Evolutionary conservation across 2,113 vertebrate genomes (phyloP), one percentile per base, ranked within the genome.

Genomic region (Caloenas nicobarica): DNA sequence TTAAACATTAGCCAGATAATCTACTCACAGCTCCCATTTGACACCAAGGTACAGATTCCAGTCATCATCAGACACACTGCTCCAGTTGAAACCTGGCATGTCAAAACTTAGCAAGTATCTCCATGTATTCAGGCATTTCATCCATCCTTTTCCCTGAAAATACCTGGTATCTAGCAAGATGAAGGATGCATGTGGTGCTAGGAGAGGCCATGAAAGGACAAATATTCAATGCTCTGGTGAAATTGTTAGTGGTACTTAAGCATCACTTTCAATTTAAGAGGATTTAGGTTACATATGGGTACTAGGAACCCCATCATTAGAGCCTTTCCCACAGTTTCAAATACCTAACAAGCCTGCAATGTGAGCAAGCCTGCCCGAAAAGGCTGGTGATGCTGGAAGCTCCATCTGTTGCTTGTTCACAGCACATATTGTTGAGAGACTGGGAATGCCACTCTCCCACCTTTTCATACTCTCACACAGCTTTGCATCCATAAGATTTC

Each of bases 361-460:
- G 24, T 78, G 80, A 94, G 69, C 80, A 90, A 95, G 53, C 13
- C 25, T 90, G 51, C 46, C 81, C 78, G 33, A 78, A 93, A 91
- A 94, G 34, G 38, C 76, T 93, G 57, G 22, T 64, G 64, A 10
- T 84, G 68, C 36, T 71, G 72, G 16, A 74, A 40, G 61, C 34
- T 90, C 88, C 90, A 84, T 96, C 82, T 96, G 90, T 94, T 81
- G 50, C 56, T 94, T 46, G 0, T 84, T 95, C 69, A 4, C 90
- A 92, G 80, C 82, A 88, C 69, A 46, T 90, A 60, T 60, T 94
- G 82, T 68, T 77, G 90, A 64, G 33, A 83, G 78, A 86, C 26
- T 0, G 4, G 83, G 72, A 96, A 81, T 61, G 69, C 86, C 72
- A 64, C 42, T 88, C 31, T 84, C 60, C 33, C 57, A 78, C 69